Evolutionary conservation across 1,140 invertebrate species (phyloP), one percentile per base, ranked within the genome.

Genomic region (Zaprionus gabonicus): DNA sequence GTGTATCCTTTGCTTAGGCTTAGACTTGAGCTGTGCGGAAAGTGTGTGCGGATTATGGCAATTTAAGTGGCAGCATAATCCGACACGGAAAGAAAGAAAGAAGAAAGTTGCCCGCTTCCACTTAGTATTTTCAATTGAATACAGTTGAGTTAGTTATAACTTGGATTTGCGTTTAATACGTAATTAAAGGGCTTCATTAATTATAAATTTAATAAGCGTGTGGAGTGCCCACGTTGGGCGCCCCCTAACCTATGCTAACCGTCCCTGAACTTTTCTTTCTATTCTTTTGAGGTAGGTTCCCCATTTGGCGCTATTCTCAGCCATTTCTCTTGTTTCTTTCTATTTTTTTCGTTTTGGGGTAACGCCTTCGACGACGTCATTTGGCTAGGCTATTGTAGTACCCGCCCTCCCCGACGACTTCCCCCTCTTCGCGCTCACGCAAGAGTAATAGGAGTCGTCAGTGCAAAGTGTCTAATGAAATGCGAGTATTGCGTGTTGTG

Each of bases 401-500:
- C 58, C 38, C 13, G 23, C 25, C 27, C 28, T 3, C 0, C n/a
- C 31, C 6, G 15, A 0, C 27, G n/a, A n/a, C n/a, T n/a, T n/a
- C n/a, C n/a, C n/a, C 17, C 34, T 27, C 17, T 41, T 23, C 53
- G 56, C 63, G 44, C 60, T 7, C 6, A 31, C 28, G 7, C 76
- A 79, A 85, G 85, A 88, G 84, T 90, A 90, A 88, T 87, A 87
- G 84, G 78, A 87, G 73, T 90, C 86, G 85, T 90, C 85, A 84
- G 64, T 90, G 76, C 81, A 84, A 90, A 90, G 85, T 90, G 85
- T 90, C 85, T 90, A 90, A 90, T 90, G 85, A 90, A 90, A 90
- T 90, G 85, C 85, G 85, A 90, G 79, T 82, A 85, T 90, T 90
- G 85, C 85, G 85, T 90, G 85, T 71, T 90, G 85, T 84, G 85